phyloP scores from a whole-genome alignment of 35 echinoderm and acorn worm genomes.

The Hemicentrotus pulcherrimus region DNA sequence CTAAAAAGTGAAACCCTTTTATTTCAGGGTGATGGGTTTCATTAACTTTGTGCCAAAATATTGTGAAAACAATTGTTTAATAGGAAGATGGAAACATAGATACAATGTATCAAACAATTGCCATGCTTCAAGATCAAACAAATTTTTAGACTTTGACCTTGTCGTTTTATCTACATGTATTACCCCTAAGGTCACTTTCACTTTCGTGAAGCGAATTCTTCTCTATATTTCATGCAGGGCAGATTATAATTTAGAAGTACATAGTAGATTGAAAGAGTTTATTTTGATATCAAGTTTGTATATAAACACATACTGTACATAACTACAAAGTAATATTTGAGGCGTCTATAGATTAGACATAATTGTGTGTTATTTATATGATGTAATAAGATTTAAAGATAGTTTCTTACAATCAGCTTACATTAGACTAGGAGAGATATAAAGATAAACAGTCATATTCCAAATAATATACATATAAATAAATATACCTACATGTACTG shows the following conservation, averaged over 20 bases:
- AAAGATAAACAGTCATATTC: too few relatives aligned
- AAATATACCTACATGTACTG: too few relatives aligned
- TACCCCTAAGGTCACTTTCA: not conserved
- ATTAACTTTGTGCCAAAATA: too few relatives aligned
- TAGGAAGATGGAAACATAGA: too few relatives aligned
- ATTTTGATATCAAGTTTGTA: constrained; percentile 6
- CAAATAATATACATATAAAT: too few relatives aligned
- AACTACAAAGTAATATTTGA: not conserved
- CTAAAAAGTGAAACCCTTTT: too few relatives aligned
- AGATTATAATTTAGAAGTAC: not conserved
- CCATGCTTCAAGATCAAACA: too few relatives aligned
- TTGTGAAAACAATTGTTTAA: too few relatives aligned
- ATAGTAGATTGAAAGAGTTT: not conserved
- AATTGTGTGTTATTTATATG: not conserved
- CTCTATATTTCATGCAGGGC: not conserved
- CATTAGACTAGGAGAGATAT: too few relatives aligned
- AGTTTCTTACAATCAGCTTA: not conserved
- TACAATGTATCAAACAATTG: too few relatives aligned
- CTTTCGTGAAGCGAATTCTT: not conserved
- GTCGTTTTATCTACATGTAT: not conserved
- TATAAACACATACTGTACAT: not conserved
- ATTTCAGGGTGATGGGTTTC: too few relatives aligned
- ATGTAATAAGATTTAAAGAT: not conserved
- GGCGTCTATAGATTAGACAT: not conserved
- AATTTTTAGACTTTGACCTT: not conserved